Conservation (phyloP, 2,113 vertebrate genomes). For the Saccopteryx leptura region DNA sequence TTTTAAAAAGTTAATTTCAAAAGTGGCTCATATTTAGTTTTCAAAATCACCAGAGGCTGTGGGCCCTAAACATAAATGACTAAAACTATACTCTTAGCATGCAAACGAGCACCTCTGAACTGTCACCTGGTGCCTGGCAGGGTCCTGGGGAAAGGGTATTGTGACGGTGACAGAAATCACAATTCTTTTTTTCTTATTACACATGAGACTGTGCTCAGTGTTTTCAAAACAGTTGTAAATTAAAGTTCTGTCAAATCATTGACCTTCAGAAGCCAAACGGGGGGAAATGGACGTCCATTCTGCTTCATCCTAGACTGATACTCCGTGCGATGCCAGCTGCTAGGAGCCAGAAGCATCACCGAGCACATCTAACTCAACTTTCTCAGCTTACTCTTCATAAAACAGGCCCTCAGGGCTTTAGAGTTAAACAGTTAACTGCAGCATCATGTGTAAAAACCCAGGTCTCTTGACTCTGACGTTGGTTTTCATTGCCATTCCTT, state of each 20-base stretch:
- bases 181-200: not conserved
- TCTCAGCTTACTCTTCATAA: not conserved
- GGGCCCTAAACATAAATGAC: not conserved
- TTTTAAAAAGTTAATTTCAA: slow-evolving; percentile 52
- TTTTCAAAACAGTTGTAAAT: not conserved
- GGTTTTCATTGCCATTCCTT: not conserved
- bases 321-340: no score
- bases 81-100: not conserved
- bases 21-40: slow-evolving; percentile 11
- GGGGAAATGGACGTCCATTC: not conserved
- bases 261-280: not conserved
- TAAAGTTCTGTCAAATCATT: not conserved
- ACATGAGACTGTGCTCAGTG: not conserved
- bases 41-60: not conserved
- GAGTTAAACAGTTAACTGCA: not conserved
- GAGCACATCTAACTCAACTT: not conserved
- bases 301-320: not conserved
- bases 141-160: not conserved
- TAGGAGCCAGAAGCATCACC: not conserved
- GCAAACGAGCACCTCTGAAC: not conserved
- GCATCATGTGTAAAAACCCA: not conserved
- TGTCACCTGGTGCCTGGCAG: not conserved
- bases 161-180: not conserved
- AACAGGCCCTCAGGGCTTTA: not conserved
- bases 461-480: not conserved